Conservation (phyloP, 2,797 vertebrate species). For the Darevskia mixta region DNA sequence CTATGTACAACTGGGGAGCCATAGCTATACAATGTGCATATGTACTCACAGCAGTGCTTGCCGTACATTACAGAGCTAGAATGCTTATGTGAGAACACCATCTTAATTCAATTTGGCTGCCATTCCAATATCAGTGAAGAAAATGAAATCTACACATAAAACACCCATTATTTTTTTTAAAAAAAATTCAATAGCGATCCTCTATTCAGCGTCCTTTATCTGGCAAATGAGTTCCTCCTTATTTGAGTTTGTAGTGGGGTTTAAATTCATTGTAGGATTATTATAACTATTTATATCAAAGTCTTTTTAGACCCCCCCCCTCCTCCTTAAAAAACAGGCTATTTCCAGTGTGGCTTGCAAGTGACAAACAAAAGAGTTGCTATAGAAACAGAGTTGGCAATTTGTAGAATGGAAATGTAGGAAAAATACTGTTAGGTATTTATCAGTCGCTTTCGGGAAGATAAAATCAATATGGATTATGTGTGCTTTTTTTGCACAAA, state of each 20-base stretch:
- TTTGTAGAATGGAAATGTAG: constrained; percentile 66
- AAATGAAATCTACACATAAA: constrained; percentile 59
- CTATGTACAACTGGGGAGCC: constrained; percentile 7
- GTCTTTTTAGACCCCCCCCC: constrained; percentile 67
- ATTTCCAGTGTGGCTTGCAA: constrained; percentile 73
- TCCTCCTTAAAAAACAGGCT: constrained; percentile 61
- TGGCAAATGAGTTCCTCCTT: constrained; percentile 54
- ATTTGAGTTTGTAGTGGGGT: constrained; percentile 60
- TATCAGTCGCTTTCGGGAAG: constrained; percentile 49
- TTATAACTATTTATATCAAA: constrained; percentile 57
- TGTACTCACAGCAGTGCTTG: constrained; percentile 40
- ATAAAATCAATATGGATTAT: constrained; percentile 51
- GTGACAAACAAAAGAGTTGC: constrained; percentile 80
- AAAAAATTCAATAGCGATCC: constrained; percentile 55
- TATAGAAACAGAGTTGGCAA: constrained; percentile 78
- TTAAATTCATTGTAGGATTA: constrained; percentile 68
- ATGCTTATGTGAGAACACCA: constrained; percentile 61
- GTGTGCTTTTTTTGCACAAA: constrained; percentile 9
- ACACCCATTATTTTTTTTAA: constrained; percentile 61
- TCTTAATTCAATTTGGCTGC: constrained; percentile 58
- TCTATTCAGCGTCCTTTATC: constrained; percentile 55
- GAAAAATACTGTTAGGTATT: constrained; percentile 70
- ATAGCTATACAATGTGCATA: constrained; percentile 33
- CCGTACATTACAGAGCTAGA: constrained; percentile 44
- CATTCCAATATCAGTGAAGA: constrained; percentile 57